These are phyloP conservation scores for Bettongia penicillata DNA, from an alignment of 2,113 vertebrate genomes.

Conservation along the genomic window DNA sequence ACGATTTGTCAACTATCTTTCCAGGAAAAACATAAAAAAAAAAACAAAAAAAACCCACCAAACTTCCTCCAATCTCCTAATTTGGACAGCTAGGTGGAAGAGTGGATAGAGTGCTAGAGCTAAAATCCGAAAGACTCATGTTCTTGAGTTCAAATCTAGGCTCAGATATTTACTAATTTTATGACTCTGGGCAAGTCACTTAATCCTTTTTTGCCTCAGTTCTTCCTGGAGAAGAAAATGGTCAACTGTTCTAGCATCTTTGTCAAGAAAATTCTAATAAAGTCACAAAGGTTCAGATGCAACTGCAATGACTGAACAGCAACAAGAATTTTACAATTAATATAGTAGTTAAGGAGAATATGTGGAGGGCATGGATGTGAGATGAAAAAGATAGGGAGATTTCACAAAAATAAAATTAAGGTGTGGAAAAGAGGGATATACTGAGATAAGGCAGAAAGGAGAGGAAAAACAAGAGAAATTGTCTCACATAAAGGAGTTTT, in stretches of 20 bases:
- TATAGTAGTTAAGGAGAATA: not conserved
- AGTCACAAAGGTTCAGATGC: too few relatives aligned
- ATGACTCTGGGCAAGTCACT: not conserved
- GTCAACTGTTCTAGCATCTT: not conserved
- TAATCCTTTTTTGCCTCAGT: not conserved
- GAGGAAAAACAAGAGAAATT: not conserved
- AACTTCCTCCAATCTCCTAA: too few relatives aligned
- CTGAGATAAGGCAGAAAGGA: not conserved
- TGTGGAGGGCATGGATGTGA: not conserved
- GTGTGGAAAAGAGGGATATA: not conserved
- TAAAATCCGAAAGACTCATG: not conserved
- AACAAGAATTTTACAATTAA: not conserved
- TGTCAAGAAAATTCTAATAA: not conserved
- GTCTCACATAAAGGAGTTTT: not conserved
- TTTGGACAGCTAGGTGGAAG: too few relatives aligned
- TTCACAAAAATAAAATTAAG: not conserved
- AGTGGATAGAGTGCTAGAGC: not conserved
- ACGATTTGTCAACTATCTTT: too few relatives aligned
- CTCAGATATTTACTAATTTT: not conserved
- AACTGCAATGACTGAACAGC: not conserved
- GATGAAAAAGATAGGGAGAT: not conserved
- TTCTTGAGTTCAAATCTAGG: not conserved
- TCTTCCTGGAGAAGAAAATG: not conserved
- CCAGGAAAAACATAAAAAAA: too few relatives aligned
- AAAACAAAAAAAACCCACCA: too few relatives aligned